These are phyloP conservation scores for Scolopax bukidnonensis DNA, from an alignment of 2,797 vertebrate species.

Conservation along the genomic window DNA sequence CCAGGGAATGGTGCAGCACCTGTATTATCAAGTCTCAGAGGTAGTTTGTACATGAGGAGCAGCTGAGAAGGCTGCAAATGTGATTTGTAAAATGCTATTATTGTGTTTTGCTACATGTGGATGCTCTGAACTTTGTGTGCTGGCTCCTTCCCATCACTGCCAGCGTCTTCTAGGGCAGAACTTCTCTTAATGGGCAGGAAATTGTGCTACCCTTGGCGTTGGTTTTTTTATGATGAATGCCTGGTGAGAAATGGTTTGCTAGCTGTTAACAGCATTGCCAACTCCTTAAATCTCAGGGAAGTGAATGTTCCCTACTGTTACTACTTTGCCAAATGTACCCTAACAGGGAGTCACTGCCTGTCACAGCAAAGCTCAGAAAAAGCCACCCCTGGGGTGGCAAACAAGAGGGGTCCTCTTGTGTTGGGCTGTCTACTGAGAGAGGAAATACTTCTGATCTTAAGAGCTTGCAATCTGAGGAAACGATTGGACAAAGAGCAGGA, in stretches of 20 bases:
- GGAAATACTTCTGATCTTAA: background rate
- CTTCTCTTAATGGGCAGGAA: background rate
- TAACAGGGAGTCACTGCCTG: background rate
- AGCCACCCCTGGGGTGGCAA: too few species aligned
- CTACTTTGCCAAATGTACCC: rapidly evolving
- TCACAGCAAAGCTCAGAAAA: background rate
- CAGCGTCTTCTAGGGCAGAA: background rate
- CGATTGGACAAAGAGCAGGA: background rate
- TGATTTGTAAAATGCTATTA: background rate
- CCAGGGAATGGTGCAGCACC: background rate
- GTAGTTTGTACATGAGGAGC: background rate
- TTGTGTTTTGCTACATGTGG: background rate
- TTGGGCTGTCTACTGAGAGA: background rate
- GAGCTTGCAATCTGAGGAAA: background rate
- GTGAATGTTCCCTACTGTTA: background rate
- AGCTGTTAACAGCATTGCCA: background rate
- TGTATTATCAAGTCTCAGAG: background rate
- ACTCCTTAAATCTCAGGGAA: rapidly evolving
- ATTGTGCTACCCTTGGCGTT: background rate
- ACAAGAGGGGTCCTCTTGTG: background rate
- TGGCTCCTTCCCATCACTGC: background rate
- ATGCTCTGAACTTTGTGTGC: background rate
- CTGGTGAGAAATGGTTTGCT: background rate
- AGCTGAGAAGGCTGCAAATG: background rate
- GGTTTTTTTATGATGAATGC: background rate